These are phyloP conservation scores for Melanotaenia pygmaea DNA, from an alignment of 2,797 vertebrate genomes.

Conservation along the genomic window DNA sequence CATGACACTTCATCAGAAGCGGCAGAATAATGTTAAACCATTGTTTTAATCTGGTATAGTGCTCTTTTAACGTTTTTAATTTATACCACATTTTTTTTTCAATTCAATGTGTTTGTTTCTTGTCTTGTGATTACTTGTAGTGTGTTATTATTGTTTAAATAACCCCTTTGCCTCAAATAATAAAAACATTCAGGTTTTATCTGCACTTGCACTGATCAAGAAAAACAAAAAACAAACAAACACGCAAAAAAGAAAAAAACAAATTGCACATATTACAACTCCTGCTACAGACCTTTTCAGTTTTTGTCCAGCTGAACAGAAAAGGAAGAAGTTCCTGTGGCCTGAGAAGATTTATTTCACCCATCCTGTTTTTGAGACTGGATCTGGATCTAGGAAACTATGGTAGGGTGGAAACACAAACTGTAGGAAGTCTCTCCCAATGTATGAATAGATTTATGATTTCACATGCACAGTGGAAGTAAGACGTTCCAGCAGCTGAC, in stretches of 20 bases:
- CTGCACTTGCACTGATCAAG: background rate
- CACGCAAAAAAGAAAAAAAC: background rate
- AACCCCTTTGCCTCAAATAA: background rate
- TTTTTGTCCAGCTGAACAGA: slow-evolving; percentile 1
- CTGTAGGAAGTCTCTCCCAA: slow-evolving; percentile 64
- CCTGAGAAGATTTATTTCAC: slow-evolving; percentile 58
- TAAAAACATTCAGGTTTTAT: background rate
- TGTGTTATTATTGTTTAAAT: background rate
- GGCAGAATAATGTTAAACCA: background rate
- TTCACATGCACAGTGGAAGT: slow-evolving; percentile 76
- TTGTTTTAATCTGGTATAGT: background rate
- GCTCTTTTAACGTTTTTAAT: background rate
- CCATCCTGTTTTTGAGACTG: slow-evolving; percentile 82
- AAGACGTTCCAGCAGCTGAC: slow-evolving; percentile 71
- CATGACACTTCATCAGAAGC: background rate
- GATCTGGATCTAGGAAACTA: slow-evolving; percentile 72
- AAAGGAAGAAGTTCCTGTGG: slow-evolving; percentile 52
- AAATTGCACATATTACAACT: slow-evolving; percentile 2
- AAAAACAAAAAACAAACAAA: background rate
- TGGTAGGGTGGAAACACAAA: slow-evolving; percentile 64
- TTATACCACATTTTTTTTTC: background rate
- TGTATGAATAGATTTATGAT: slow-evolving; percentile 60
- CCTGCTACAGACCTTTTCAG: slow-evolving; percentile 5
- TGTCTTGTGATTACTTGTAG: background rate
- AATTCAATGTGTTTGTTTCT: background rate